phyloP scores from a whole-genome alignment of 2,888 invertebrate genomes.

The Hetaerina titia region DNA sequence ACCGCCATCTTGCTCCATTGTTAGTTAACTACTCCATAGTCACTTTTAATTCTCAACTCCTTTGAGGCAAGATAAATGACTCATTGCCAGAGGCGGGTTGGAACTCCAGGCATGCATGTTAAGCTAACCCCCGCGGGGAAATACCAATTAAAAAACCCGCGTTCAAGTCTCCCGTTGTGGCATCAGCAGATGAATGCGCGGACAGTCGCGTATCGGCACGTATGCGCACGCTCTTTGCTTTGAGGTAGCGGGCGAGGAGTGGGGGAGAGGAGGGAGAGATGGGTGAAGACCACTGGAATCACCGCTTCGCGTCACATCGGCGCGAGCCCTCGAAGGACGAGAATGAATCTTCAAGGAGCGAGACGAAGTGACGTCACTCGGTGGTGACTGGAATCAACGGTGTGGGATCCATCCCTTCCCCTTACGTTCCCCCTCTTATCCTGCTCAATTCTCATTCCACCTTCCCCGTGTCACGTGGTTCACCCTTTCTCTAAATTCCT shows the following conservation, averaged over 20 bases:
- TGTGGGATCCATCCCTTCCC: background rate
- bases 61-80: background rate
- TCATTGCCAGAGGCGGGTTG: background rate
- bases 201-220: background rate
- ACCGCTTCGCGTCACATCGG: background rate
- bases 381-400: background rate
- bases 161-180: background rate
- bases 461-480: background rate
- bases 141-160: background rate
- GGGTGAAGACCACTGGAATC: background rate
- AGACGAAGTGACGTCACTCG: background rate
- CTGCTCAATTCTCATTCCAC: background rate
- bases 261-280: background rate
- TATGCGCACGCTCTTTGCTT: background rate
- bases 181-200: background rate
- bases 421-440: background rate
- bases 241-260: background rate
- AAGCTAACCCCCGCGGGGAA: background rate
- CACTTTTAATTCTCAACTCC: no score
- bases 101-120: background rate
- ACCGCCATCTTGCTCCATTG: no score
- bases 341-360: background rate
- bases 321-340: background rate
- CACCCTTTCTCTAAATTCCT: slow-evolving; percentile 22
- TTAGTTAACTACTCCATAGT: no score